Evolutionary conservation across 2,113 vertebrate species (phyloP).

Genomic region (Potamarius usumacintae): DNA sequence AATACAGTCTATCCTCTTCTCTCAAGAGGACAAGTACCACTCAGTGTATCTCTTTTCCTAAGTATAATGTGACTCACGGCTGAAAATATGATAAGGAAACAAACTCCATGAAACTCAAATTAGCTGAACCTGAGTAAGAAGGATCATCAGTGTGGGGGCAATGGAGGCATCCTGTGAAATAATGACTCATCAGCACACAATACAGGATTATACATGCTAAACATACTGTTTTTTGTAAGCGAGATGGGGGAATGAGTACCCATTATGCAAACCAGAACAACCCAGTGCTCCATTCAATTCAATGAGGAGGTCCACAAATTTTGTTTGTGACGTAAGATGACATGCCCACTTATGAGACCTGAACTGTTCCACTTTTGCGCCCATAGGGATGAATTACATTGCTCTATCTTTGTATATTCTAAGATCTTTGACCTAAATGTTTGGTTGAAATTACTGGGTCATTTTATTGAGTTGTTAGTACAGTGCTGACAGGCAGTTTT

Average conservation of each 20-base stretch:
- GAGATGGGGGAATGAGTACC: too few species aligned
- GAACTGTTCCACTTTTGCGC: too few species aligned
- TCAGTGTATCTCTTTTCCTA: constrained; percentile 7
- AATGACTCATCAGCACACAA: not conserved
- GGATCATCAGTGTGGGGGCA: not conserved
- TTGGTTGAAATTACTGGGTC: not conserved
- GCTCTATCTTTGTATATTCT: too few species aligned
- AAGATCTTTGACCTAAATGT: too few species aligned
- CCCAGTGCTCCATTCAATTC: too few species aligned
- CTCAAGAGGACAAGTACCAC: constrained; percentile 35
- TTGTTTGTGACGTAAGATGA: too few species aligned
- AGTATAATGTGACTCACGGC: not conserved
- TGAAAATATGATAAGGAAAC: not conserved
- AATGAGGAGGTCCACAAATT: too few species aligned
- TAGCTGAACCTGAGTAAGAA: not conserved
- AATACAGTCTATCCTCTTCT: constrained; percentile 39
- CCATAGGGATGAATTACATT: too few species aligned
- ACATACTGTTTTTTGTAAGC: not conserved
- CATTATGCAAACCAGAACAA: too few species aligned
- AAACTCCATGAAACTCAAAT: not conserved
- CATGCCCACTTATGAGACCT: too few species aligned
- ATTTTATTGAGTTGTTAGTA: not conserved
- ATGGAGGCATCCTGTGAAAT: not conserved
- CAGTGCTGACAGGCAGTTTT: not conserved
- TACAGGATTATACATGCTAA: not conserved